A percentile compares a stretch with the other conserved stretches of the same genome.
Conservation (phyloP, 2,888 invertebrate genomes). For the Campoplex capitator region DNA sequence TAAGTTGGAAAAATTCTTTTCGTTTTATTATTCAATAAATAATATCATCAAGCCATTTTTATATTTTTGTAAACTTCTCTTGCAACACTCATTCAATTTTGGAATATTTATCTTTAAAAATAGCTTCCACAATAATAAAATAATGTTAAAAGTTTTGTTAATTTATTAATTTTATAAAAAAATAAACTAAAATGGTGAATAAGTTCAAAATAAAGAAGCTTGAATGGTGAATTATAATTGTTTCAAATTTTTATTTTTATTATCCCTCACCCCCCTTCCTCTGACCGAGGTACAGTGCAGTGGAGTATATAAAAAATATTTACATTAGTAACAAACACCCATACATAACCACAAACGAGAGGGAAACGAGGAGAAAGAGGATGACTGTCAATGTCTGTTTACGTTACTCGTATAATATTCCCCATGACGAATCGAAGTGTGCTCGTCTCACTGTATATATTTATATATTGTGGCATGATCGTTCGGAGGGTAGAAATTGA, state of each 20-base stretch:
- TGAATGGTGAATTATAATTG: not conserved
- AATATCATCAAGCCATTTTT: no score
- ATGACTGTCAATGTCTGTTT: slow-evolving; percentile 67
- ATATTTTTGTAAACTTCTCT: no score
- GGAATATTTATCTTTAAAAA: no score
- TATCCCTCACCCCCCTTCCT: not conserved
- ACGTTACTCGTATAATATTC: slow-evolving; percentile 63
- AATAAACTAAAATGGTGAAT: not conserved
- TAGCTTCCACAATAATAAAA: no score
- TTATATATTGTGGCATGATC: slow-evolving; percentile 47
- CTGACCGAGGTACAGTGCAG: not conserved
- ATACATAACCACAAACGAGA: not conserved
- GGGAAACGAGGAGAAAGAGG: slow-evolving; percentile 66
- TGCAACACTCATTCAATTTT: not conserved
- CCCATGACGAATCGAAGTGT: slow-evolving; percentile 65
- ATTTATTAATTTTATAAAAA: not conserved
- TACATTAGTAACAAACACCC: slow-evolving; percentile 9
- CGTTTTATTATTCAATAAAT: no score
- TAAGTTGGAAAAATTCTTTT: no score
- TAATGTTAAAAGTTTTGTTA: not conserved
- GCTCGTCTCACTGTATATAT: slow-evolving; percentile 13
- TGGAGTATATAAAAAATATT: slow-evolving; percentile 44
- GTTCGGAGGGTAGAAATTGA: slow-evolving; percentile 75
- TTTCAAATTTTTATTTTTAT: not conserved
- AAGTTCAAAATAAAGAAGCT: not conserved